Evolutionary conservation across 2,888 invertebrate species (phyloP), one percentile per base, ranked within the genome.

Genomic region (Thymelicus sylvestris): DNA sequence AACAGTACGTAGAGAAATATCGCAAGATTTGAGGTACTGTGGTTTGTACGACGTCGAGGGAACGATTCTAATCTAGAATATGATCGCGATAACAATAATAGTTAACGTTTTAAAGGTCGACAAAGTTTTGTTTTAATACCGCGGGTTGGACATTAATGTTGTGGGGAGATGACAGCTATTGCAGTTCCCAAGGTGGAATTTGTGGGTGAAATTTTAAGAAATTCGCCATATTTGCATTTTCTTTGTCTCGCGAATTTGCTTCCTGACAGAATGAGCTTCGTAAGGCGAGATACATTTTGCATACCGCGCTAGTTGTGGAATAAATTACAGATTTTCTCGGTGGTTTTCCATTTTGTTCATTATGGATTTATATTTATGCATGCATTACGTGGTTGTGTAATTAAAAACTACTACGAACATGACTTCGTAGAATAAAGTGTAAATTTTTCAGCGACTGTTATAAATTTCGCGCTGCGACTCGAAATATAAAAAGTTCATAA

Each of bases 171-270:
- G 70, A 65, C 70, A 70, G 65, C 70, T 66, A 70, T 70, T 60
- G 65, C 65, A 31, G 41, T 31, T 41, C 31, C 60, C 8, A 52
- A 65, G 60, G 70, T 70, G 38, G 50, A 65, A 65, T 70, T 70
- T 70, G 63, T 61, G 52, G 70, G 31, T 7, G 19, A 60, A 65
- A 64, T 64, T 70, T 66, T 65, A 60, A 70, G 70, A 65, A 70
- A 59, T 70, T 70, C 48, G 24, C 59, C 13, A 65, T 57, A 57
- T 70, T 70, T 70, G 66, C 70, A 70, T 70, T 65, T 70, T 60
- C 70, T 71, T 71, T 71, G 65, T 71, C 66, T 61, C 52, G 66
- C 52, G 65, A 70, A 61, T 71, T 71, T 66, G 52, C 65, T 71
- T 52, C 52, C 50, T 50, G 65, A 60, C 60, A 61, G 39, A 66